These are phyloP conservation scores for Sminthopsis crassicaudata DNA, from an alignment of 2,113 vertebrate species.

Conservation along the genomic window DNA sequence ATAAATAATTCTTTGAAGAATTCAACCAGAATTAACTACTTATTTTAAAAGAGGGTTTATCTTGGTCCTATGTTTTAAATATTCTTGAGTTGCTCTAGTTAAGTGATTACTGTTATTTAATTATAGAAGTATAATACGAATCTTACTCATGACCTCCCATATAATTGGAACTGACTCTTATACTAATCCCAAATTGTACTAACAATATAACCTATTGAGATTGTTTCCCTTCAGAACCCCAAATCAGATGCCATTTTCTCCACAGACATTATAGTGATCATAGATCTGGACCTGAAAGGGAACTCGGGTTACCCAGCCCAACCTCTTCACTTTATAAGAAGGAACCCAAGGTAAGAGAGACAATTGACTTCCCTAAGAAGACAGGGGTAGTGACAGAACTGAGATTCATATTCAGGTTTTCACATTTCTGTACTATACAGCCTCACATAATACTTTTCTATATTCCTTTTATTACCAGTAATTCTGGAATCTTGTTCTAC, in stretches of 20 bases:
- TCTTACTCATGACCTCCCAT: neutral
- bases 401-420: neutral
- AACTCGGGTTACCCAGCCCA: neutral
- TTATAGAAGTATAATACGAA: neutral
- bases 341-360: neutral
- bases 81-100: neutral
- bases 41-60: conserved; percentile 3
- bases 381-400: neutral
- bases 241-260: neutral
- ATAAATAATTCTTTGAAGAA: conserved; percentile 6
- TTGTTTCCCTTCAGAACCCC: neutral
- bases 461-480: neutral
- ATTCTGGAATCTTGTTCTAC: neutral
- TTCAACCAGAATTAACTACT: conserved; percentile 19
- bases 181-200: neutral
- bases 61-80: neutral
- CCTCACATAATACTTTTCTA: neutral
- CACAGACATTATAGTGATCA: neutral
- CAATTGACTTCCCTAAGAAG: neutral
- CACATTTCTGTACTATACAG: neutral
- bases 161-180: neutral
- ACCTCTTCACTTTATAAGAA: neutral
- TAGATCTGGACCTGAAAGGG: neutral
- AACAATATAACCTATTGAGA: neutral
- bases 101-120: neutral